Base-by-base conservation (phyloP, 1,140 invertebrate species). In the Steinernema khuongi region DNA sequence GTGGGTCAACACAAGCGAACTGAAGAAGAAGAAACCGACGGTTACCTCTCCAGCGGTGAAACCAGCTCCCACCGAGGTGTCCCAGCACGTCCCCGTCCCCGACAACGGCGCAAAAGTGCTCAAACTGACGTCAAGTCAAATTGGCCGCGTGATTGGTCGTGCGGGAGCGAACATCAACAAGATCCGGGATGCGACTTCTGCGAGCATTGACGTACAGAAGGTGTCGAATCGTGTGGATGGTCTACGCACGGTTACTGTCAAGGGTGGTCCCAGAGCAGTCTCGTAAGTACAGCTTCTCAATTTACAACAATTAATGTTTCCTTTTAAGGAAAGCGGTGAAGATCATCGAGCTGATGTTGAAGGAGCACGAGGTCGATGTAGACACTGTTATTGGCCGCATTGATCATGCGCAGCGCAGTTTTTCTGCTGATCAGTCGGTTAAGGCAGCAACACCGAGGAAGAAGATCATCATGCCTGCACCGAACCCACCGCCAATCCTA, bases 111-210 rank as follows among this genome's bases (percentile, higher is more conserved):
- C 50, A 22, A 11, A 60, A 22, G 19, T 60, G 50, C 50, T 60
- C 4, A 22, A 60, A 22, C 50, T 60, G 50, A 60, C 50, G 22
- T 32, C 70, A 22, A 44, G 32, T 29, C 29, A 68, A n/a, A 33
- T 31, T 14, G 70, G 73, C 14, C 69, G 76, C 29, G 74, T 77
- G 14, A 77, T 77, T 33, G 76, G 76, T 32, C 68, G 75, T 28
- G 30, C 50, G 0, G 76, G 76, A 77, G 22, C 70, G 1, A 77
- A 77, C 50, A 77, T 84, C 74, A 83, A 84, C 43, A 76, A 80
- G 14, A 85, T 85, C 67, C 32, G 83, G 30, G 83, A 85, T 69
- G 82, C 80, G 22, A 84, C 82, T 68, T 71, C 71, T 43, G 81
- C 82, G 2, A 70, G 72, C n/a, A 81, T 85, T 30, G 82, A 85